phyloP scores from a whole-genome alignment of 2,888 invertebrate species.

The Orthonychiurus folsomi region DNA sequence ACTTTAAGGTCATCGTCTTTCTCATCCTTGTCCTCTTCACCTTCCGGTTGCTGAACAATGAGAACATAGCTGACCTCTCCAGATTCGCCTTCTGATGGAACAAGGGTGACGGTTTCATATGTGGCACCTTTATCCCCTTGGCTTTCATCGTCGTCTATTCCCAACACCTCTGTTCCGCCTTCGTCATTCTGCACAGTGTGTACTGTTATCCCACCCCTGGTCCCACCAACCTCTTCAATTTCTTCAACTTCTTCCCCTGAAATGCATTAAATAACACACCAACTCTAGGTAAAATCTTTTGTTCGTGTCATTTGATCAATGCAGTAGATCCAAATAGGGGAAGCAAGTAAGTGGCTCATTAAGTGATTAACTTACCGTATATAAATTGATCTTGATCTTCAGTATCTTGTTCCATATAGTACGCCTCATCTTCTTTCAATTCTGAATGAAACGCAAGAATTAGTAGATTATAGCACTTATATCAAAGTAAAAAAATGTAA shows the following conservation, averaged over 20 bases:
- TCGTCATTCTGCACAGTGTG: slow-evolving; percentile 26
- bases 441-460: too few relatives aligned
- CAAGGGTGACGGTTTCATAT: slow-evolving; percentile 56
- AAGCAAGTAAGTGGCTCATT: too few relatives aligned
- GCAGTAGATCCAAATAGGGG: too few relatives aligned
- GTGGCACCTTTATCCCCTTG: slow-evolving; percentile 19
- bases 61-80: slow-evolving; percentile 81
- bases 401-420: slow-evolving; percentile 26
- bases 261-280: too few relatives aligned
- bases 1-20: slow-evolving; percentile 56
- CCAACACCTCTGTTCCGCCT: slow-evolving; percentile 29
- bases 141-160: slow-evolving; percentile 25
- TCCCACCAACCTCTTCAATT: slow-evolving; percentile 3
- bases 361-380: too few relatives aligned
- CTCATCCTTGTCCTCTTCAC: slow-evolving; percentile 47
- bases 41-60: slow-evolving; percentile 62
- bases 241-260: slow-evolving; percentile 12
- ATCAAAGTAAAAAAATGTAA: neutral
- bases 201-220: slow-evolving; percentile 23
- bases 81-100: slow-evolving; percentile 65
- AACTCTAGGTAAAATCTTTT: too few relatives aligned
- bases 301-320: too few relatives aligned
- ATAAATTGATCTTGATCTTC: slow-evolving; percentile 29
- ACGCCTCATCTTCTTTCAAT: slow-evolving; percentile 23
- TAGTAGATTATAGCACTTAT: too few relatives aligned